Percentiles rank a stretch among this genome's conserved stretches.
These are phyloP conservation scores for Asteroscopus sphinx DNA, from an alignment of 2,888 invertebrate species.

Conservation along the genomic window DNA sequence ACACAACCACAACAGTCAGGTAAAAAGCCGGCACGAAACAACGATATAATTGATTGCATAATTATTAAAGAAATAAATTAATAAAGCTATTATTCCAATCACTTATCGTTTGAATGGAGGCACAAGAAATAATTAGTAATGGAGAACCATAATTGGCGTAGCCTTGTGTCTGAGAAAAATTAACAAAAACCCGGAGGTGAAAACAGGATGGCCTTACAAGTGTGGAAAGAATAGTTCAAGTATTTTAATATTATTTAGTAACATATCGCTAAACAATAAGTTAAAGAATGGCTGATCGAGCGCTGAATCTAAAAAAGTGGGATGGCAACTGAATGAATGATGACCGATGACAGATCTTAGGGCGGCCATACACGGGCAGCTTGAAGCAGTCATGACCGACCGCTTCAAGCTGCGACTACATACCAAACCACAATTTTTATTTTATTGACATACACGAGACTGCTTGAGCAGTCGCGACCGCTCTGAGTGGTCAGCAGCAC, in stretches of 20 bases:
- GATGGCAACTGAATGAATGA: no score
- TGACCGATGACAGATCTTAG: no score
- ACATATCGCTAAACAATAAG: background rate
- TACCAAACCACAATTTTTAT: no score
- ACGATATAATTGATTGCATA: conserved; percentile 19
- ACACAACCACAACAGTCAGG: background rate
- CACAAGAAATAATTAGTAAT: conserved; percentile 54
- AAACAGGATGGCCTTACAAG: conserved; percentile 63
- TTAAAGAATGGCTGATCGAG: no score
- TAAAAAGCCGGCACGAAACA: conserved; percentile 10
- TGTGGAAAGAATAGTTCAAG: conserved; percentile 20
- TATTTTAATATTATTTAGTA: conserved; percentile 16
- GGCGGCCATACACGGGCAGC: background rate
- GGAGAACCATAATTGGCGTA: conserved; percentile 51
- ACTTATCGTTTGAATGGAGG: conserved; percentile 36
- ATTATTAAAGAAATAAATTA: conserved; percentile 38
- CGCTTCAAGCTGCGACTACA: no score
- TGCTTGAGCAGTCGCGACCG: background rate
- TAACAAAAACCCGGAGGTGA: conserved; percentile 69
- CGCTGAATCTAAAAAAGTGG: no score
- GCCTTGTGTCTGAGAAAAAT: conserved; percentile 62
- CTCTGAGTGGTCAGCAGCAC: background rate
- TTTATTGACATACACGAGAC: background rate
- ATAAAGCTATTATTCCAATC: conserved; percentile 40
- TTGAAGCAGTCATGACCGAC: no score